Percentiles rank a stretch among this genome's conserved stretches.
Evolutionary conservation across 2,888 invertebrate genomes (phyloP).

Genomic region (Dryobota labecula): DNA sequence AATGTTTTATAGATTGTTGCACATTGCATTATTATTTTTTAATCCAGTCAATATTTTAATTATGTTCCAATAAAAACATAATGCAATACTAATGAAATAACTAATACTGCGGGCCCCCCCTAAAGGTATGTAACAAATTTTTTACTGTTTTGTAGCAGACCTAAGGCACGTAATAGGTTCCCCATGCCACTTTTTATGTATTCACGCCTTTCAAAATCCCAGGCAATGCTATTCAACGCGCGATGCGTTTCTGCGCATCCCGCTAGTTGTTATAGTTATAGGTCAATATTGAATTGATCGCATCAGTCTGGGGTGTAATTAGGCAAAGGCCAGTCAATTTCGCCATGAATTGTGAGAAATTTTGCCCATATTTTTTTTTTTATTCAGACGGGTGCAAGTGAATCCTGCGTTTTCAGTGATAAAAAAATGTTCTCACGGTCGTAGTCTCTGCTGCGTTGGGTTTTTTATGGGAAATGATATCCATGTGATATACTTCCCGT

Average conservation of each 20-base stretch:
- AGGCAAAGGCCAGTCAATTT: conserved; percentile 80
- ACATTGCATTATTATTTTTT: conserved; percentile 79
- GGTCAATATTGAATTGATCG: conserved; percentile 66
- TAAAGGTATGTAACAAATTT: conserved; percentile 74
- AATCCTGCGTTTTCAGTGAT: conserved; percentile 69
- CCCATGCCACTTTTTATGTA: conserved; percentile 82
- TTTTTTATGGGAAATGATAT: conserved; percentile 71
- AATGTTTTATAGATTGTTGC: conserved; percentile 74
- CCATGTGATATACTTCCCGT: conserved; percentile 81
- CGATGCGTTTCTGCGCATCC: conserved; percentile 82
- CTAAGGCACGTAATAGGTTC: conserved; percentile 79
- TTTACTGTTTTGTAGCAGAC: conserved; percentile 69
- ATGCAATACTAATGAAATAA: conserved; percentile 72
- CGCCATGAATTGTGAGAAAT: conserved; percentile 74
- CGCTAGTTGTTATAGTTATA: conserved; percentile 70
- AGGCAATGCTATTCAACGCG: conserved; percentile 75
- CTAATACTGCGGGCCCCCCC: conserved; percentile 62
- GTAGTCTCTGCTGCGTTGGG: conserved; percentile 69
- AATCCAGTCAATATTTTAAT: conserved; percentile 70
- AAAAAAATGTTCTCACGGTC: conserved; percentile 85
- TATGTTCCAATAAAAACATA: conserved; percentile 74
- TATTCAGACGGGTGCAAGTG: conserved; percentile 78
- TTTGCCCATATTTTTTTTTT: conserved; percentile 73
- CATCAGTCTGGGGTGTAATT: conserved; percentile 67
- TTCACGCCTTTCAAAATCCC: conserved; percentile 81